A percentile compares a stretch with the other conserved stretches of the same genome.
Conservation (phyloP, 2,113 vertebrate genomes). For the Misgurnus mizolepis region DNA sequence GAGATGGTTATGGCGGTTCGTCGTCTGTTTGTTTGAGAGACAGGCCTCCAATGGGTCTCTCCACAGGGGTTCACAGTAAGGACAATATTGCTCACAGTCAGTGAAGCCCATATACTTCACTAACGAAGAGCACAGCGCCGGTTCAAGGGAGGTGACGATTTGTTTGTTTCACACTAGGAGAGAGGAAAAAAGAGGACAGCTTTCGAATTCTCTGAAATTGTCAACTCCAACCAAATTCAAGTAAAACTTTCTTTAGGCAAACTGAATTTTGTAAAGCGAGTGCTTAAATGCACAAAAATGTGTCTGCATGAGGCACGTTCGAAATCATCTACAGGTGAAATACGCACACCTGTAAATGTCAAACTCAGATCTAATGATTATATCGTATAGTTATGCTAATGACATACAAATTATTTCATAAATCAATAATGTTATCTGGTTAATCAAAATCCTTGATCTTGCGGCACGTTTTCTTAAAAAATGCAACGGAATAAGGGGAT, state of each 20-base stretch:
- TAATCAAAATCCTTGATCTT: too few species aligned
- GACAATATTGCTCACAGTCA: constrained; percentile 49
- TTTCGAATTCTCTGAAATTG: background rate
- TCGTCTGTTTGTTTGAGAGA: constrained; percentile 38
- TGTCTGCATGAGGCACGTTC: background rate
- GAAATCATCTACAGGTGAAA: background rate
- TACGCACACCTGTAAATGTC: background rate
- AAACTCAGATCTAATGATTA: too few species aligned
- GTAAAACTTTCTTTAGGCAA: background rate
- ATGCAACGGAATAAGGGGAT: too few species aligned
- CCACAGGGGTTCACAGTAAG: constrained; percentile 48
- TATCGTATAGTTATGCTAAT: too few species aligned
- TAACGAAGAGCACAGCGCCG: constrained; percentile 48
- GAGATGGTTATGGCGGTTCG: constrained; percentile 26
- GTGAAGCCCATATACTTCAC: constrained; percentile 51
- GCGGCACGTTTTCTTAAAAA: too few species aligned
- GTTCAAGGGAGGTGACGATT: constrained; percentile 36
- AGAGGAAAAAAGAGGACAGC: background rate
- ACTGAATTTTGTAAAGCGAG: background rate
- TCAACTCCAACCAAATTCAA: background rate
- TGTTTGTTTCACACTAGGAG: constrained; percentile 39
- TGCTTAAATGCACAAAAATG: too few species aligned
- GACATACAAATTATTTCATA: too few species aligned
- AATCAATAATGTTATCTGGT: too few species aligned
- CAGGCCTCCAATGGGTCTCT: constrained; percentile 51